Evolutionary conservation across 2,797 vertebrate species (phyloP).

Genomic region (Pantherophis alleghaniensis): DNA sequence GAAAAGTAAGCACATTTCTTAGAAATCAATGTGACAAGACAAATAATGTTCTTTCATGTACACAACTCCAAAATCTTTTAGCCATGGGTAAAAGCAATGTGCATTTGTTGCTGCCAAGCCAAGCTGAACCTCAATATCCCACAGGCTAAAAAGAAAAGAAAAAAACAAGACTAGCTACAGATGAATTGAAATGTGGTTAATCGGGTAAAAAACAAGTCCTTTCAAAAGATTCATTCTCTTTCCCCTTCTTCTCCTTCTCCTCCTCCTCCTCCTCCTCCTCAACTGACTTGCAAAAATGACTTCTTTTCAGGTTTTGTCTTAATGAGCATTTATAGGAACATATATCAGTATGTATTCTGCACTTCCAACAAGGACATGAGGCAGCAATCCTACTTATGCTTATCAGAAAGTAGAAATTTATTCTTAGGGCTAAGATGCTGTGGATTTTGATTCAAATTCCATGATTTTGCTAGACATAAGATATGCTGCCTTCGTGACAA

Average conservation of each 20-base stretch:
- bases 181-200: background rate
- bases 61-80: background rate
- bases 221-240: background rate
- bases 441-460: background rate
- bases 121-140: background rate
- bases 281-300: background rate
- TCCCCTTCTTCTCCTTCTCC: background rate
- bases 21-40: conserved; percentile 3
- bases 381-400: background rate
- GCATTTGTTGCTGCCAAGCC: background rate
- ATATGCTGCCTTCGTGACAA: background rate
- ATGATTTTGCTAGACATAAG: background rate
- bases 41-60: background rate
- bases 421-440: too few relatives aligned
- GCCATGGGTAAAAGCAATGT: background rate
- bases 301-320: background rate
- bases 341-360: background rate
- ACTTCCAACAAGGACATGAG: background rate
- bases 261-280: background rate
- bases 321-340: background rate
- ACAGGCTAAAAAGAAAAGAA: background rate
- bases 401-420: background rate
- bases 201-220: background rate
- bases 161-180: background rate
- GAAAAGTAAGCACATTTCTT: background rate